Evolutionary conservation across 2,797 vertebrate genomes (phyloP).

Genomic region (Spinus olivaceus): DNA sequence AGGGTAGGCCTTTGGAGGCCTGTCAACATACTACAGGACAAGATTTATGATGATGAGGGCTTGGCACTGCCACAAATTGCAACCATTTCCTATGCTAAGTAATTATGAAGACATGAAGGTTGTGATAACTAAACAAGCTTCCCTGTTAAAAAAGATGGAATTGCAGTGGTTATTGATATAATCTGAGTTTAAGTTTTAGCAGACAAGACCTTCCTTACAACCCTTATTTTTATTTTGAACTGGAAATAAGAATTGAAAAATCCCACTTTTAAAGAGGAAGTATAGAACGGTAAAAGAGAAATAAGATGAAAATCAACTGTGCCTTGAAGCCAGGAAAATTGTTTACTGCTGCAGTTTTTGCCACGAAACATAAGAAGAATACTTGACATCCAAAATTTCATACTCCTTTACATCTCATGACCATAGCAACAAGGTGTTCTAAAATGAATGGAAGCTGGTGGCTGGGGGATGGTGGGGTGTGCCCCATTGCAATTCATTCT

Average conservation of each 20-base stretch:
- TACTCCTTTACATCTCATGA: background rate
- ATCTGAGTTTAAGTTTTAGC: background rate
- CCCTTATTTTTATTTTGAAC: background rate
- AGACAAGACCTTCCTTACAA: background rate
- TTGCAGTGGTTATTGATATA: background rate
- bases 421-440: background rate
- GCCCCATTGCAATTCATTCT: background rate
- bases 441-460: background rate
- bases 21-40: background rate
- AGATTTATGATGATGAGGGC: background rate
- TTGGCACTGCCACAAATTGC: background rate
- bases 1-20: background rate
- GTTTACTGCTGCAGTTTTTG: background rate
- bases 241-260: background rate
- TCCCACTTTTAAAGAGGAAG: background rate
- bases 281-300: background rate
- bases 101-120: background rate
- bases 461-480: accelerated
- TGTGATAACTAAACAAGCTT: background rate
- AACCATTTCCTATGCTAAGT: background rate
- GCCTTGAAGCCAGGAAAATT: background rate
- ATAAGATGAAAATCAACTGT: background rate
- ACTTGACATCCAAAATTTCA: background rate
- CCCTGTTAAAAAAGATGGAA: background rate
- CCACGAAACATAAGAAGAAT: background rate